phyloP scores from a whole-genome alignment of 53 echinoderm and acorn worm genomes.

The Apostichopus leukothele region DNA sequence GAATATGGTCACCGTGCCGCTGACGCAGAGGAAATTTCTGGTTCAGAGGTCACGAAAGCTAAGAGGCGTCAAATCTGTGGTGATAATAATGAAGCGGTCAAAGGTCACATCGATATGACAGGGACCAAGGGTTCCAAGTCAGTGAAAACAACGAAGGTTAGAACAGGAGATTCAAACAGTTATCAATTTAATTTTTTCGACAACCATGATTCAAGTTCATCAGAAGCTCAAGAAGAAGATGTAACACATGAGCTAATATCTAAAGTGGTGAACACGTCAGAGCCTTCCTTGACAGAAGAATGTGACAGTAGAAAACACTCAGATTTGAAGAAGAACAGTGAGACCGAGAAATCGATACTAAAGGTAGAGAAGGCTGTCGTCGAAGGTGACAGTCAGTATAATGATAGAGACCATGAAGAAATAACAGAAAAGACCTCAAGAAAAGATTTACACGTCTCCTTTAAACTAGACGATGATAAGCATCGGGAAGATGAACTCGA shows the following conservation, averaged over 20 bases:
- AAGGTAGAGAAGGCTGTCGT: background rate
- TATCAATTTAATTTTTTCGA: background rate
- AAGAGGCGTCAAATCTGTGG: background rate
- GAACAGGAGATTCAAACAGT: background rate
- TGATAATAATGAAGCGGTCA: background rate
- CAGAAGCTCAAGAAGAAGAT: background rate
- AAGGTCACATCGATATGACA: background rate
- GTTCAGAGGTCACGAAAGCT: background rate
- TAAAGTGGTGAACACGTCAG: background rate
- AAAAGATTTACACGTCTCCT: background rate
- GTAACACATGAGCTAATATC: background rate
- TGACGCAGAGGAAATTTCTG: background rate
- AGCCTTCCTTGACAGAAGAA: background rate
- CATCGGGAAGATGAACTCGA: too few species aligned
- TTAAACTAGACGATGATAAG: too few species aligned
- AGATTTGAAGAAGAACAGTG: background rate
- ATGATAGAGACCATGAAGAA: background rate
- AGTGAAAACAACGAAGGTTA: too few species aligned
- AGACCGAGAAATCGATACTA: background rate
- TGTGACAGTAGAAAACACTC: too few species aligned
- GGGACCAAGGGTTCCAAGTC: background rate
- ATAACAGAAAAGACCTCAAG: background rate
- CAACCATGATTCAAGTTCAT: background rate
- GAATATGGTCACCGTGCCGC: background rate
- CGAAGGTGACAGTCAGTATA: background rate